These are phyloP conservation scores for Cataglyphis altisquamis DNA, from an alignment of 2,888 invertebrate species.

Conservation along the genomic window DNA sequence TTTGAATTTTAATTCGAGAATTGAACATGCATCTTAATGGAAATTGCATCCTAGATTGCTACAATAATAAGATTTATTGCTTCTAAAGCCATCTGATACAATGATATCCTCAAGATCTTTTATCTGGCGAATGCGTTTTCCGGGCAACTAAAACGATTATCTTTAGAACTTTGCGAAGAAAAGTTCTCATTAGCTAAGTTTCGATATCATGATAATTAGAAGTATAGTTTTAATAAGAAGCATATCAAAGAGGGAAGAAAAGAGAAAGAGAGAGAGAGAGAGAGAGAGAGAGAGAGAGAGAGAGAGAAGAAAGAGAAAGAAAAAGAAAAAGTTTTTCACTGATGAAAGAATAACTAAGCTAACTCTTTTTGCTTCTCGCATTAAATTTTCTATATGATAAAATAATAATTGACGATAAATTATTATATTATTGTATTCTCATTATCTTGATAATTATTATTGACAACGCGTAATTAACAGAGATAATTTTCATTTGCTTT, in stretches of 20 bases:
- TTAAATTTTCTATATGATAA: not conserved
- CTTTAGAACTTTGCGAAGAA: slow-evolving; percentile 65
- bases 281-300: no score
- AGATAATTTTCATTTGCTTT: slow-evolving; percentile 36
- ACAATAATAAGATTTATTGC: slow-evolving; percentile 74
- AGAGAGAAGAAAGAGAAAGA: no score
- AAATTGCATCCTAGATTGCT: slow-evolving; percentile 75
- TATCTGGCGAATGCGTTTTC: slow-evolving; percentile 72
- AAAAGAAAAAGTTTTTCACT: not conserved
- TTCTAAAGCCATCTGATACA: slow-evolving; percentile 71
- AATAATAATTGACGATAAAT: slow-evolving; percentile 27
- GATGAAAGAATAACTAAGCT: not conserved
- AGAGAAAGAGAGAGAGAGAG: no score
- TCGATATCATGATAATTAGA: slow-evolving; percentile 32
- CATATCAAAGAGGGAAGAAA: not conserved
- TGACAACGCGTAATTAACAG: slow-evolving; percentile 30
- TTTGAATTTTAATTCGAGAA: not conserved
- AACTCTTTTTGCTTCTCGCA: not conserved
- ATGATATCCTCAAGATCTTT: slow-evolving; percentile 74
- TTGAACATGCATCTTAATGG: slow-evolving; percentile 32
- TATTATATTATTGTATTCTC: slow-evolving; percentile 34
- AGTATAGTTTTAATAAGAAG: slow-evolving; percentile 17
- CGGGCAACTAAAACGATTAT: slow-evolving; percentile 74
- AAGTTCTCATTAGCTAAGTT: slow-evolving; percentile 34
- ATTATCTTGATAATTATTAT: slow-evolving; percentile 29